A percentile compares a stretch with the other conserved stretches of the same genome.
These are phyloP conservation scores for Drosophila ochracea DNA, from an alignment of 2,888 invertebrate species.

Conservation along the genomic window DNA sequence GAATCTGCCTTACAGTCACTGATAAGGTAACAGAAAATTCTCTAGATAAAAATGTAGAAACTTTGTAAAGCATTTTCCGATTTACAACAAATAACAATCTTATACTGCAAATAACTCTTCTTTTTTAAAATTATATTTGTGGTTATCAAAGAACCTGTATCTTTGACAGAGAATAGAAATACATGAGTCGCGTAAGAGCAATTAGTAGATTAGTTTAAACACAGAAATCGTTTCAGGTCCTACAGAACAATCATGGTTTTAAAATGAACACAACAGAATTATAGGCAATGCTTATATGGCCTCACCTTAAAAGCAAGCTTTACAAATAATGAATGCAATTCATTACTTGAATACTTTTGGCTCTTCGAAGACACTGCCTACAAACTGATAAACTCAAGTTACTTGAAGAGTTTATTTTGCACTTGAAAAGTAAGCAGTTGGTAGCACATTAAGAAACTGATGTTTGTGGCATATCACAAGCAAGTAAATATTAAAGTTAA, in stretches of 20 bases:
- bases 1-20: neutral
- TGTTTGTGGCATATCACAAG: slow-evolving; percentile 3
- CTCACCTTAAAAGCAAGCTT: neutral
- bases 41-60: neutral
- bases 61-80: neutral
- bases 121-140: neutral
- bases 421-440: neutral
- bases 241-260: neutral
- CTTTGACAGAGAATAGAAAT: neutral
- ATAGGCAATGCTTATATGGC: neutral
- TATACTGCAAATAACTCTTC: neutral
- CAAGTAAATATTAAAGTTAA: neutral
- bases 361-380: neutral
- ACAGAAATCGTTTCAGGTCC: neutral
- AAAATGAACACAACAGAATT: neutral
- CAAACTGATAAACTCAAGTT: slow-evolving; percentile 1
- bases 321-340: neutral
- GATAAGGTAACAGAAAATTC: neutral
- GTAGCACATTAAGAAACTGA: neutral
- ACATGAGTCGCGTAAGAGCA: neutral
- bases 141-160: neutral
- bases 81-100: neutral
- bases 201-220: neutral
- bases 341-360: neutral
- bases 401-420: neutral